Conservation (phyloP, 2,797 vertebrate genomes). For the Sebastiscus albofasciatus region DNA sequence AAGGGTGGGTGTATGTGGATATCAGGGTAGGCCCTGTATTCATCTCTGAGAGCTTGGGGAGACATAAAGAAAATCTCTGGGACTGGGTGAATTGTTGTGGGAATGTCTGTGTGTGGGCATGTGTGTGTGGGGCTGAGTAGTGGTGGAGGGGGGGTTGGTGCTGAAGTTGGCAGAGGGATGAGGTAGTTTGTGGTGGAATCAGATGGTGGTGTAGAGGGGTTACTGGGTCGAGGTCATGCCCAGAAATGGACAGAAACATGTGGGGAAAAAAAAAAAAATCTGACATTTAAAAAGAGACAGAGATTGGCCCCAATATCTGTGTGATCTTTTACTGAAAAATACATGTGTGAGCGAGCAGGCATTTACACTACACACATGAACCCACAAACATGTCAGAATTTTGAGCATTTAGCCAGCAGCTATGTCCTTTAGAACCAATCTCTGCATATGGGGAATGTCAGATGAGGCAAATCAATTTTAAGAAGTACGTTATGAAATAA, state of each 20-base stretch:
- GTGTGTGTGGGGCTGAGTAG: neutral
- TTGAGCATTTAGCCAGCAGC: slow-evolving; percentile 4
- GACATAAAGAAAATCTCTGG: neutral
- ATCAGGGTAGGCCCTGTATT: neutral
- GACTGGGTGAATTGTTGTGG: slow-evolving; percentile 6
- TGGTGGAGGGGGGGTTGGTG: slow-evolving; percentile 11
- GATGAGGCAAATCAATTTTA: neutral
- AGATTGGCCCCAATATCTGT: neutral
- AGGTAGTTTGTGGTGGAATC: slow-evolving; percentile 26
- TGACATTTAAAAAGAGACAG: slow-evolving; percentile 30
- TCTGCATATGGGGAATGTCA: slow-evolving; percentile 13
- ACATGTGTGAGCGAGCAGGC: neutral
- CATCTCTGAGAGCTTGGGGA: neutral
- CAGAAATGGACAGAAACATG: slow-evolving; percentile 4
- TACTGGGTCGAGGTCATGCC: slow-evolving; percentile 27
- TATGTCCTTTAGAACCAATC: slow-evolving; percentile 31
- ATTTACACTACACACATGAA: neutral
- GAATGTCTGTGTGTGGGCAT: slow-evolving; percentile 1
- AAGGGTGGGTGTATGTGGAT: neutral
- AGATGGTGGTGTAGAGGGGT: slow-evolving; percentile 41
- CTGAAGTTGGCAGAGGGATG: slow-evolving; percentile 5
- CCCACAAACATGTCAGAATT: neutral
- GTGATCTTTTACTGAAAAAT: slow-evolving; percentile 1
- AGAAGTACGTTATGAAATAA: neutral
- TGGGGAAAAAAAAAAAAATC: neutral